phyloP scores from a whole-genome alignment of 2,113 vertebrate genomes.

The Crotophaga sulcirostris region DNA sequence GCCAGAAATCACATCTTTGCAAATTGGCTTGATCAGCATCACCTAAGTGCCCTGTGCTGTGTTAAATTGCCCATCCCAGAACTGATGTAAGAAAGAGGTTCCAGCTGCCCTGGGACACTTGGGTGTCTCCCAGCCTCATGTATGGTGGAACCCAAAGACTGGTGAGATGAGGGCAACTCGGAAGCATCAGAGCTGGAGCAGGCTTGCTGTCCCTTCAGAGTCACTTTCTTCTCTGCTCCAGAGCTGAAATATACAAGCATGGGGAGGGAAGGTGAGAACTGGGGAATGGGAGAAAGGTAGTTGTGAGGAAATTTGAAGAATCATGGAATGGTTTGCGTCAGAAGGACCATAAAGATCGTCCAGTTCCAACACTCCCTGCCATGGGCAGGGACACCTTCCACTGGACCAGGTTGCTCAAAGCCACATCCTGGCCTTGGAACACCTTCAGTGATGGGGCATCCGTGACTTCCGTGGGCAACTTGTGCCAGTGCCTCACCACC shows the following conservation, averaged over 20 bases:
- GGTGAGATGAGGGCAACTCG: not conserved
- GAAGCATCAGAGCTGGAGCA: not conserved
- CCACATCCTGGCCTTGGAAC: too few species aligned
- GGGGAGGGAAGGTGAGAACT: not conserved
- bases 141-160: not conserved
- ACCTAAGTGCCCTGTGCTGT: not conserved
- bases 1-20: not conserved
- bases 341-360: too few species aligned
- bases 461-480: too few species aligned
- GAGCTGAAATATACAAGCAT: not conserved
- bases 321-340: too few species aligned
- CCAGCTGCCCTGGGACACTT: not conserved
- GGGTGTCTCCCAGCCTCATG: accelerated
- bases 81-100: not conserved
- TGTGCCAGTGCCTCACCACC: too few species aligned
- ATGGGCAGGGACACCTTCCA: too few species aligned
- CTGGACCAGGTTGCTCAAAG: too few species aligned
- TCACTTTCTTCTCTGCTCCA: not conserved
- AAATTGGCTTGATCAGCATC: not conserved
- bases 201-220: not conserved
- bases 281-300: not conserved
- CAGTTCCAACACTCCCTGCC: too few species aligned
- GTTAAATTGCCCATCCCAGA: not conserved
- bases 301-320: not conserved
- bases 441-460: too few species aligned